Base-by-base conservation (phyloP, 1,140 invertebrate species). In the Calephelis virginiensis region DNA sequence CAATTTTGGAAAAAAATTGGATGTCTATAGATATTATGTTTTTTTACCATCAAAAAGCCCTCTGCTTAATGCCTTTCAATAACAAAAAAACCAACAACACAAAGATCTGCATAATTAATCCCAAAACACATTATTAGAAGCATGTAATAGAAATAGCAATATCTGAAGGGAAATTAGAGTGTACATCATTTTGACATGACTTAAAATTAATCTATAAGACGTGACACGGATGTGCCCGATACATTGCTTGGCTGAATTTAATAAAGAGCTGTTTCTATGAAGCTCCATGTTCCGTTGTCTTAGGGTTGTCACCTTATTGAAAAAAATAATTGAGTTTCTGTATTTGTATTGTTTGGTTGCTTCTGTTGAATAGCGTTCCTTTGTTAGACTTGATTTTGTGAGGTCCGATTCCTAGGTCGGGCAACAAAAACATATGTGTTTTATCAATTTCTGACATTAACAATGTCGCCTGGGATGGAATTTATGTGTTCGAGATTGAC, bases 161-260 rank as follows among this genome's bases (percentile, higher is more conserved):
- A 56, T 37, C 53, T 56, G 64, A 64, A 45, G 61, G 68, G 69
- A 80, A 80, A 83, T 82, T 78, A 82, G 79, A 76, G 72, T 69
- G 69, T 74, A 69, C 70, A 62, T 80, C 71, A 74, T 77, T 82
- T 84, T 79, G 82, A 86, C 80, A 71, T 74, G 81, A 82, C 72
- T 80, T 76, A 76, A 82, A 82, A 86, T 84, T 84, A 83, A 83
- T 82, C 77, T 75, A 56, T 69, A 64, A 79, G 65, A 73, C 70
- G 77, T 74, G 73, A 71, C 74, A 72, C 64, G 68, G 64, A 73
- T 62, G 70, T 68, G 75, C 63, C 71, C 68, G 73, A 73, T 77
- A 78, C 71, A 74, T 67, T 75, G 56, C 37, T 68, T 61, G 70
- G 64, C 72, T 73, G 73, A 81, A 81, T 83, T 84, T 86, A 86